Evolutionary conservation across 1,140 invertebrate species (phyloP).

Genomic region (Batillaria attramentaria): DNA sequence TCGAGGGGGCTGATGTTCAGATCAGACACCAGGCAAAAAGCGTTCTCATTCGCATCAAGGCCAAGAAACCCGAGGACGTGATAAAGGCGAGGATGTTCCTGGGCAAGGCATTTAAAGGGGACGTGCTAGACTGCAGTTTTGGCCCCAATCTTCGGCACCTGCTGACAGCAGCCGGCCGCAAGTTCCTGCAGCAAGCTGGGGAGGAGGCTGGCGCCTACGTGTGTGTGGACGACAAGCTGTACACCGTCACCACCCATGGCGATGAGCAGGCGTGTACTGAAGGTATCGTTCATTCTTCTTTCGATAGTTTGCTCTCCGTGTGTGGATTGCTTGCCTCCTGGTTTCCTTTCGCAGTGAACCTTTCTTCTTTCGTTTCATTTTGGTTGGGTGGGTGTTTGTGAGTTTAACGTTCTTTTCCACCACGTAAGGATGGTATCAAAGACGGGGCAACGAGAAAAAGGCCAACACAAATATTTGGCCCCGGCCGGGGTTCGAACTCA

Average conservation of each 20-base stretch:
- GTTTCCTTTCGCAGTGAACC: not conserved
- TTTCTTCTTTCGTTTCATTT: not conserved
- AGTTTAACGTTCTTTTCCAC: too few species aligned
- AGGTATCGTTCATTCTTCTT: too few species aligned
- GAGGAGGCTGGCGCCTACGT: conserved; percentile 47
- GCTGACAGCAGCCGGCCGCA: conserved; percentile 44
- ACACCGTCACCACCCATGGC: conserved; percentile 52
- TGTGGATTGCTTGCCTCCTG: not conserved
- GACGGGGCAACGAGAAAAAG: too few species aligned
- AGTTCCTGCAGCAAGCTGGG: conserved; percentile 41
- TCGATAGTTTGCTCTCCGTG: not conserved
- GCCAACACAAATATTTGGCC: too few species aligned
- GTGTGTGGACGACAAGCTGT: conserved; percentile 43
- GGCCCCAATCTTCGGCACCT: conserved; percentile 30
- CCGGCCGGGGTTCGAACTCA: too few species aligned
- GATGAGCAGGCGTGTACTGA: conserved; percentile 6
- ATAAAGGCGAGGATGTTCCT: conserved; percentile 37
- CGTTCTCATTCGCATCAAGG: conserved; percentile 41
- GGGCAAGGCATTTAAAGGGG: conserved; percentile 42
- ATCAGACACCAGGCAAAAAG: conserved; percentile 36
- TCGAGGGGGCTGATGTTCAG: conserved; percentile 3
- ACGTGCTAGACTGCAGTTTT: conserved; percentile 38
- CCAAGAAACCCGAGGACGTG: conserved; percentile 36
- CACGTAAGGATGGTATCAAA: too few species aligned
- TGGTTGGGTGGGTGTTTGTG: too few species aligned